These are phyloP conservation scores for Saguinus midas DNA, from an alignment of 2,113 vertebrate genomes.

Conservation along the genomic window DNA sequence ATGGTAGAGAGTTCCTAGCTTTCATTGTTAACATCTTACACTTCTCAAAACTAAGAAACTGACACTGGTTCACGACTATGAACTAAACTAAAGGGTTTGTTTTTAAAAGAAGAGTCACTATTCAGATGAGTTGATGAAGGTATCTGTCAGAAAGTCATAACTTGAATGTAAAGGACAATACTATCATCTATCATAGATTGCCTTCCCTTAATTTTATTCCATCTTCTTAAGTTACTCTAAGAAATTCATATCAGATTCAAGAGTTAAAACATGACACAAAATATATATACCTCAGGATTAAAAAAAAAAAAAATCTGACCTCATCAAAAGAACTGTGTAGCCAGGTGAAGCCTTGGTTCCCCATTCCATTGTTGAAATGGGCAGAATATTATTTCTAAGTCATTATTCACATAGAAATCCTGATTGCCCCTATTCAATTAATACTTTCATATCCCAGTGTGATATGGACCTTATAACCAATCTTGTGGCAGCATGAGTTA, in stretches of 20 bases:
- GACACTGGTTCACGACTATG: neutral
- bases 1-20: neutral
- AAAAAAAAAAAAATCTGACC: constrained; percentile 33
- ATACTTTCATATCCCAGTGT: constrained; percentile 59
- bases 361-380: neutral
- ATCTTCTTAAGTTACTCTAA: constrained; percentile 26
- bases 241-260: constrained; percentile 32
- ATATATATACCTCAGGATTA: neutral
- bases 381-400: constrained; percentile 57
- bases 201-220: neutral
- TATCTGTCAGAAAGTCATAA: neutral
- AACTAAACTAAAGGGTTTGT: neutral
- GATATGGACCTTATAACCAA: constrained; percentile 35
- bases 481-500: constrained; percentile 59
- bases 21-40: neutral
- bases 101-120: neutral
- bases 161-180: neutral
- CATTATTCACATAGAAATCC: constrained; percentile 66
- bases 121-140: neutral
- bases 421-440: constrained; percentile 57
- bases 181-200: neutral
- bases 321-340: constrained; percentile 28
- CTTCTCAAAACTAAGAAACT: neutral
- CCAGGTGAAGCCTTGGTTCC: constrained; percentile 11
- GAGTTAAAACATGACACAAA: constrained; percentile 50